Conservation (phyloP, 2,888 invertebrate species). For the Pediacus dermestoides region DNA sequence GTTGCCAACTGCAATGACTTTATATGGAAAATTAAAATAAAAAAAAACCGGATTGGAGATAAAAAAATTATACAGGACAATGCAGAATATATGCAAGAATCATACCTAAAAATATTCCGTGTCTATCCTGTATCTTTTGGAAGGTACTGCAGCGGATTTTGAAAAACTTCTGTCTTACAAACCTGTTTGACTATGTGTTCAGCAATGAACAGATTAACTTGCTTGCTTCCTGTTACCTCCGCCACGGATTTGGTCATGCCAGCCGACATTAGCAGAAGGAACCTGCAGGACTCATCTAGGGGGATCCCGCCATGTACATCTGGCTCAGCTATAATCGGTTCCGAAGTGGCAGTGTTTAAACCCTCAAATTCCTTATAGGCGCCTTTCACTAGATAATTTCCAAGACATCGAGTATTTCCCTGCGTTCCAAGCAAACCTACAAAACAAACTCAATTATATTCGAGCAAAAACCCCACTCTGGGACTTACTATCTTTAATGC, state of each 20-base stretch:
- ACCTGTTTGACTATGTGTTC: slow-evolving; percentile 76
- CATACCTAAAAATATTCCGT: too few species aligned
- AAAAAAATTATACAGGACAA: too few species aligned
- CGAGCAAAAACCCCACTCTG: not conserved
- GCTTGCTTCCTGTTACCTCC: slow-evolving; percentile 71
- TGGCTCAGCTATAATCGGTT: slow-evolving; percentile 80
- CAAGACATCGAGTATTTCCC: slow-evolving; percentile 79
- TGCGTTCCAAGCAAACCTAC: slow-evolving; percentile 61
- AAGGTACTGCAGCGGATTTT: slow-evolving; percentile 4
- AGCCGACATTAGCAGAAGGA: slow-evolving; percentile 80
- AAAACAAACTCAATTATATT: not conserved
- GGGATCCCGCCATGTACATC: slow-evolving; percentile 78
- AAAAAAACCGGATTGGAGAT: too few species aligned
- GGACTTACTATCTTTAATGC: slow-evolving; percentile 60
- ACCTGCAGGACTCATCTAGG: slow-evolving; percentile 75
- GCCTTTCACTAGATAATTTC: slow-evolving; percentile 83
- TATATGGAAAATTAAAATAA: too few species aligned
- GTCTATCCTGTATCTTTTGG: too few species aligned
- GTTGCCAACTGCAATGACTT: too few species aligned
- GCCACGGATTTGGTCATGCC: slow-evolving; percentile 81
- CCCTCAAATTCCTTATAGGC: slow-evolving; percentile 80
- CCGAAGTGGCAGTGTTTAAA: slow-evolving; percentile 63
- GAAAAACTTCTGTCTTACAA: slow-evolving; percentile 18
- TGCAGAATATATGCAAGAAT: too few species aligned
- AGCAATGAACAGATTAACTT: slow-evolving; percentile 77